Percentiles rank a stretch among this genome's conserved stretches.
Evolutionary conservation across 2,797 vertebrate species (phyloP).

Genomic region (Lepilemur septentrionalis): DNA sequence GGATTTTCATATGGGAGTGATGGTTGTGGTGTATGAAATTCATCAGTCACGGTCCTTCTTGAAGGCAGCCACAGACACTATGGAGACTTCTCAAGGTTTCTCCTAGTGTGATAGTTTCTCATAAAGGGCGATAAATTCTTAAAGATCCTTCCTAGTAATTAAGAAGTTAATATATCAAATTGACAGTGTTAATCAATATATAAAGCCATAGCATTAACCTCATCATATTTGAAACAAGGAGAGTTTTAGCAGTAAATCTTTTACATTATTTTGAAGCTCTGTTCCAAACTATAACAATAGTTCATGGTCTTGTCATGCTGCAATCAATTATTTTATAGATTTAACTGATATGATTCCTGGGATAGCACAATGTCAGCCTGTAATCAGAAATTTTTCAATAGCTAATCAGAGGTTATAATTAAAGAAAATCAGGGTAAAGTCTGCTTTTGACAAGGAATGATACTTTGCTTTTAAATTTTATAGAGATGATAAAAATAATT

Average conservation of each 20-base stretch:
- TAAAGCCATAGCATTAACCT: slow-evolving; percentile 46
- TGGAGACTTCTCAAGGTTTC: not conserved
- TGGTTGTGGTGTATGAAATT: not conserved
- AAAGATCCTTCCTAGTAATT: slow-evolving; percentile 60
- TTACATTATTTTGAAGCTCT: slow-evolving; percentile 33
- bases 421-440: slow-evolving; percentile 59
- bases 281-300: slow-evolving; percentile 28
- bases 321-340: slow-evolving; percentile 68
- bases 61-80: not conserved
- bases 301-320: slow-evolving; percentile 57
- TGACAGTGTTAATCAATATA: slow-evolving; percentile 66
- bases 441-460: slow-evolving; percentile 64
- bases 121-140: slow-evolving; percentile 49
- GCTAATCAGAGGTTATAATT: slow-evolving; percentile 76
- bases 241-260: slow-evolving; percentile 35
- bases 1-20: not conserved
- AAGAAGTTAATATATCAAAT: slow-evolving; percentile 74
- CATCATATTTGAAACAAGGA: slow-evolving; percentile 62
- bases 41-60: not conserved
- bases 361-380: slow-evolving; percentile 53
- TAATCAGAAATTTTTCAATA: slow-evolving; percentile 74
- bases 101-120: not conserved
- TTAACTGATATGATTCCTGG: slow-evolving; percentile 62
- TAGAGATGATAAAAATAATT: slow-evolving; percentile 70
- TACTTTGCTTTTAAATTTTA: slow-evolving; percentile 72